phyloP scores from a whole-genome alignment of 2,113 vertebrate species.

The Strigops habroptila region DNA sequence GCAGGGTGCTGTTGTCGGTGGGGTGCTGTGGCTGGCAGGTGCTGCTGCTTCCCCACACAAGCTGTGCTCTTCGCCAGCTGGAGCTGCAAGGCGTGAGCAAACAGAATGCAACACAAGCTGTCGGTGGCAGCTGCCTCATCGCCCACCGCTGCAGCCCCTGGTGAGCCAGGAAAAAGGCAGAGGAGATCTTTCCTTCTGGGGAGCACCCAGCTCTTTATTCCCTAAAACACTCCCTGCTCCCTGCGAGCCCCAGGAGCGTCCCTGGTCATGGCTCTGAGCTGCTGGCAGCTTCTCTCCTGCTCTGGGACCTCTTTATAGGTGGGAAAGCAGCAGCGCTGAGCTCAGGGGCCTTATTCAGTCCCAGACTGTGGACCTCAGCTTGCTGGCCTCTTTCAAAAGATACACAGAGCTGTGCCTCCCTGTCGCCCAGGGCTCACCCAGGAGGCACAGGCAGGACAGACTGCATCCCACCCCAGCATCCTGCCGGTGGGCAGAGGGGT shows the following conservation, averaged over 20 bases:
- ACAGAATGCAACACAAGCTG: conserved; percentile 6
- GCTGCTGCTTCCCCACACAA: neutral
- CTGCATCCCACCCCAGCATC: neutral
- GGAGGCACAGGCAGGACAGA: neutral
- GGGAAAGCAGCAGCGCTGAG: neutral
- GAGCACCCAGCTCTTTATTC: neutral
- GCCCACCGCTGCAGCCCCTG: neutral
- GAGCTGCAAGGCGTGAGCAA: neutral
- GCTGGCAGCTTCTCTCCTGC: neutral
- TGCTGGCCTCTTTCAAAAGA: neutral
- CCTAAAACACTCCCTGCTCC: accelerated
- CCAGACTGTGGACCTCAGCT: neutral
- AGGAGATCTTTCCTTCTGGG: neutral
- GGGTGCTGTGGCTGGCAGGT: neutral
- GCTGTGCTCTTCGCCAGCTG: neutral
- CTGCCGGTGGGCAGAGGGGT: neutral
- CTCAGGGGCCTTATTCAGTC: neutral
- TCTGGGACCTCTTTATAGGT: neutral
- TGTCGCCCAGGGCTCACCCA: neutral
- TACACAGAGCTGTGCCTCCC: neutral
- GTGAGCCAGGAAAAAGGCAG: neutral
- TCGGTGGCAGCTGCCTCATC: neutral
- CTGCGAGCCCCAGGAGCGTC: neutral
- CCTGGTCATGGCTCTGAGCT: accelerated
- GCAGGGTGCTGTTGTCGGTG: neutral